Evolutionary conservation across 2,113 vertebrate species (phyloP).

Genomic region (Myocastor coypus): DNA sequence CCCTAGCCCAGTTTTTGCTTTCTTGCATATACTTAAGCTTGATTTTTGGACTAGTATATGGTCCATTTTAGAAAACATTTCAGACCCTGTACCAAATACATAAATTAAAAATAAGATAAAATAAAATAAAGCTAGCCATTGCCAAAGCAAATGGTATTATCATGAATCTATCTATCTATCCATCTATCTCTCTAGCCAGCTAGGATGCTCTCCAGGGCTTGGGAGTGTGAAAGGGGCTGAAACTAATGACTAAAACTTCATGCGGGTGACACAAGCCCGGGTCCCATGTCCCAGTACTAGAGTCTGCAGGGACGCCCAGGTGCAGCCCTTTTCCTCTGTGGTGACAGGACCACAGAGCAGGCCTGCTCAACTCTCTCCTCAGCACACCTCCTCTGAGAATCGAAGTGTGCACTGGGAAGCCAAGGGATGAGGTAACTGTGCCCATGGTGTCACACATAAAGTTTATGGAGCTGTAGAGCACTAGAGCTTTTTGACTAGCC

Average conservation of each 20-base stretch:
- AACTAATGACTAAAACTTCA: neutral
- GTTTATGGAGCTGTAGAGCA: constrained; percentile 2
- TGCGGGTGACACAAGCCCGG: neutral
- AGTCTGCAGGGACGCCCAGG: neutral
- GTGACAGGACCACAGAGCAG: neutral
- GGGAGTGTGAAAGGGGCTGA: neutral
- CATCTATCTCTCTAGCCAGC: too few relatives aligned
- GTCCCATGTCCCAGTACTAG: neutral
- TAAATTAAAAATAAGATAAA: too few relatives aligned
- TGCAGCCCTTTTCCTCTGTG: neutral
- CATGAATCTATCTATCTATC: neutral
- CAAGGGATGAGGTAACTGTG: neutral
- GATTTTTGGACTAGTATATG: too few relatives aligned
- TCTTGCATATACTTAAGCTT: too few relatives aligned
- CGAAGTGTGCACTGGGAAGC: neutral
- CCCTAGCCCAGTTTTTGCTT: too few relatives aligned
- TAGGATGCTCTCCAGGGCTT: neutral
- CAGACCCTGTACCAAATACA: too few relatives aligned
- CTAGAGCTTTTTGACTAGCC: neutral
- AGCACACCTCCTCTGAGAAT: neutral
- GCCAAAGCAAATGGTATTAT: neutral
- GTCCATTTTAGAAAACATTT: too few relatives aligned
- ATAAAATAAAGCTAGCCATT: too few relatives aligned
- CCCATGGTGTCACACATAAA: neutral
- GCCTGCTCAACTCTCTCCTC: neutral